Base-by-base conservation (phyloP, 1,140 invertebrate genomes). In the Zaprionus davidi region DNA sequence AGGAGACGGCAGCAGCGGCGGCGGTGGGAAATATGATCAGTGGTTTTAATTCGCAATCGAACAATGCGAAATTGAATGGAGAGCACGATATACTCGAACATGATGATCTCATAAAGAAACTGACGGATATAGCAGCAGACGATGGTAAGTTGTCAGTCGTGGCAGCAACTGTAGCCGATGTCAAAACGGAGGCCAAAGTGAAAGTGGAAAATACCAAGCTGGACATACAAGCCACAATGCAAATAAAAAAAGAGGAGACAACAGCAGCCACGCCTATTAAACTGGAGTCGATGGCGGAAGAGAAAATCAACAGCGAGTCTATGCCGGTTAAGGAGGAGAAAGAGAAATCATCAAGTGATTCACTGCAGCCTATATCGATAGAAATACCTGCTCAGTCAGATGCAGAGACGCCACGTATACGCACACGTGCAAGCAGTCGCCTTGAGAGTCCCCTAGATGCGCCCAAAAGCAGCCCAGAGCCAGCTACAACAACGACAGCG, bases 371-470 rank as follows among this genome's bases (percentile, higher is more conserved):
- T 20, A 92, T 92, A 70, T 92, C 92, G 0, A 93, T 93, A 60
- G 92, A 93, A 71, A 93, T 93, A 58, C 92, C 92, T 12, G 58
- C 62, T 1, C 82, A 90, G 1, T 65, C 44, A 26, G 92, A 93
- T 17, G 65, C 66, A 2, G 92, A 92, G 28, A 71, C 75, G 22
- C 81, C 81, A 13, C 79, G 93, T 12, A 94, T 96, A 15, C 93
- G 96, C 15, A 96, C 96, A 20, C 93, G 96, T 46, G 96, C 96
- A 9, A 94, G 92, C 90, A 96, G 94, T 80, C 96, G 96, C 81
- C 92, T 96, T 63, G 95, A 95, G 86, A 96, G 96, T 85, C 96
- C 96, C 0, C 91, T 94, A 7, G 94, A 95, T 76, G 94, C 94
- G 22, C 94, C 94, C 11, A 95, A 95, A 60, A 93, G 94, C 60